Percentiles rank a stretch among this genome's conserved stretches.
phyloP scores from a whole-genome alignment of 2,797 vertebrate species.

The Pitangus sulphuratus region DNA sequence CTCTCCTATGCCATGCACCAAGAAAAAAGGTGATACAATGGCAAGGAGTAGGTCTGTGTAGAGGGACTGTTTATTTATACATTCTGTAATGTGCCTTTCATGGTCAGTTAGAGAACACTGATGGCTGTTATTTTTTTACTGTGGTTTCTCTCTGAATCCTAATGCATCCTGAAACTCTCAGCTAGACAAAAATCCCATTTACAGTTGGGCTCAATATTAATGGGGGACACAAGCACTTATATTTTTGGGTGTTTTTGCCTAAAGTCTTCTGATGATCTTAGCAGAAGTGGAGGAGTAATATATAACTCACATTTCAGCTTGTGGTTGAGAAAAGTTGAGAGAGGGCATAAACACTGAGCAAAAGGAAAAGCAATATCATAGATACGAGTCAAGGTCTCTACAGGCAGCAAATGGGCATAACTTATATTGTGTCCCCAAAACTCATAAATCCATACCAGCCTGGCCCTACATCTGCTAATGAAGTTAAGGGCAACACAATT shows the following conservation, averaged over 20 bases:
- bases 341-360: background rate
- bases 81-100: background rate
- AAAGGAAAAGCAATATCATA: background rate
- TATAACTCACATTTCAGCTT: background rate
- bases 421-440: background rate
- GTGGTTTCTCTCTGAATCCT: slow-evolving; percentile 27
- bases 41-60: background rate
- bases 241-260: background rate
- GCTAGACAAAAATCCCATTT: background rate
- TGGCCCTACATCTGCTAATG: background rate
- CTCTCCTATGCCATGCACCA: background rate
- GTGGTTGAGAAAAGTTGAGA: background rate
- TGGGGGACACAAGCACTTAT: background rate
- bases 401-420: background rate
- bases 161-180: slow-evolving; percentile 25
- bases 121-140: slow-evolving; percentile 17
- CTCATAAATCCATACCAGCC: background rate
- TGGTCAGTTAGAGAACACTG: background rate
- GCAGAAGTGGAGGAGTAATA: background rate
- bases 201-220: background rate
- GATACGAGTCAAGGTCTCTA: background rate
- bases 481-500: background rate
- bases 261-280: background rate
- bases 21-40: background rate
- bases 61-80: background rate